Percentiles rank a stretch among this genome's conserved stretches.
These are phyloP conservation scores for Cryptophagus acutangulus DNA, from an alignment of 2,888 invertebrate genomes.

Conservation along the genomic window DNA sequence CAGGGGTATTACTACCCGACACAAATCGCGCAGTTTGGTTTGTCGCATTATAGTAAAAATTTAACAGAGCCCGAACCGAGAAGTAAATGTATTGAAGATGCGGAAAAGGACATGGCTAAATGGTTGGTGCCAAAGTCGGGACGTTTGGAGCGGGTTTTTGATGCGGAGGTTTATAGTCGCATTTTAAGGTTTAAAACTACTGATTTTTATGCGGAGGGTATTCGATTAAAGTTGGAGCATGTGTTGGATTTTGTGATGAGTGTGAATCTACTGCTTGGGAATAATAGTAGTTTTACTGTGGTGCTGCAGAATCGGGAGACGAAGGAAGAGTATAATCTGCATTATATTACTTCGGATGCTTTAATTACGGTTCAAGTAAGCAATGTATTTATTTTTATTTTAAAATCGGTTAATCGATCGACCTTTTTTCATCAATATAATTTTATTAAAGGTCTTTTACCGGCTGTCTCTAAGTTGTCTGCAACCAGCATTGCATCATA, in stretches of 20 bases:
- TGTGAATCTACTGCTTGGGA: slow-evolving; percentile 64
- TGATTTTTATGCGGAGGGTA: slow-evolving; percentile 63
- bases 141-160: slow-evolving; percentile 58
- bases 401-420: neutral
- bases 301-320: slow-evolving; percentile 73
- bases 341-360: slow-evolving; percentile 73
- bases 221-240: slow-evolving; percentile 63
- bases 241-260: slow-evolving; percentile 72
- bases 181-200: slow-evolving; percentile 70
- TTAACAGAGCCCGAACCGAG: slow-evolving; percentile 79
- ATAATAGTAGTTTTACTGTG: slow-evolving; percentile 78
- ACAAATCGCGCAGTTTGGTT: slow-evolving; percentile 96
- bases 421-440: neutral
- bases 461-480: too few species aligned
- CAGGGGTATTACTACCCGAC: slow-evolving; percentile 96
- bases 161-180: slow-evolving; percentile 55
- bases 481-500: too few species aligned
- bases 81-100: slow-evolving; percentile 69
- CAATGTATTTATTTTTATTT: slow-evolving; percentile 17
- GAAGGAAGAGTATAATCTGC: slow-evolving; percentile 72
- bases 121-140: slow-evolving; percentile 75
- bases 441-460: too few species aligned
- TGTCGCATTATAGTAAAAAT: slow-evolving; percentile 96
- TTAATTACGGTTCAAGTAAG: slow-evolving; percentile 68
- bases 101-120: slow-evolving; percentile 57